Conservation (phyloP, 2,797 vertebrate species). For the Acomys russatus region DNA sequence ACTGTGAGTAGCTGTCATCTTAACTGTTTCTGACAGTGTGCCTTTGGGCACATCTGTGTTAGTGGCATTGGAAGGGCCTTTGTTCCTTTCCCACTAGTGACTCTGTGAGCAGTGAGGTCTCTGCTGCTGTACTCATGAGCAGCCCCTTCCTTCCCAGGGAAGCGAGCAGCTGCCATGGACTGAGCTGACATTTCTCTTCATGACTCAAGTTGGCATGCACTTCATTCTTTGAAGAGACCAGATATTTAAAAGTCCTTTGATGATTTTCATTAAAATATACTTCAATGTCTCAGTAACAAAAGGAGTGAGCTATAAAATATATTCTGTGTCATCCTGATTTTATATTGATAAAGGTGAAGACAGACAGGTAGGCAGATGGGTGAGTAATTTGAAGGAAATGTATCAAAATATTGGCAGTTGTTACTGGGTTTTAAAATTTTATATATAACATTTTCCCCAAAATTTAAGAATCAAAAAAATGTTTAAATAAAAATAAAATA, state of each 20-base stretch:
- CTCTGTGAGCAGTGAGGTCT: slow-evolving; percentile 90
- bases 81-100: slow-evolving; percentile 94
- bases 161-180: slow-evolving; percentile 91
- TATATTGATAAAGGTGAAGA: not conserved
- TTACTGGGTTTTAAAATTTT: slow-evolving; percentile 18
- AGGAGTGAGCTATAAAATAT: slow-evolving; percentile 37
- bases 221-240: slow-evolving; percentile 71
- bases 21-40: slow-evolving; percentile 98
- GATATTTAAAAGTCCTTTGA: slow-evolving; percentile 44
- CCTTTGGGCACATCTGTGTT: slow-evolving; percentile 98
- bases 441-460: not conserved
- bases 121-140: slow-evolving; percentile 86
- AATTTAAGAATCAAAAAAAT: slow-evolving; percentile 50
- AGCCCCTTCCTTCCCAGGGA: slow-evolving; percentile 85
- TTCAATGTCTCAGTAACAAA: slow-evolving; percentile 45
- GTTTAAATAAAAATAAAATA: slow-evolving; percentile 3
- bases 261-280: slow-evolving; percentile 38
- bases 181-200: slow-evolving; percentile 89
- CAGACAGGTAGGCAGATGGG: slow-evolving; percentile 7
- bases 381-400: slow-evolving; percentile 17
- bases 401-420: slow-evolving; percentile 48
- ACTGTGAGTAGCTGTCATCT: slow-evolving; percentile 98
- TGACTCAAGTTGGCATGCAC: slow-evolving; percentile 89
- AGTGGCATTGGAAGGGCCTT: slow-evolving; percentile 92
- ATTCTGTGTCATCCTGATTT: not conserved